Conservation (phyloP, 2,888 invertebrate species). For the Sisyra terminalis region DNA sequence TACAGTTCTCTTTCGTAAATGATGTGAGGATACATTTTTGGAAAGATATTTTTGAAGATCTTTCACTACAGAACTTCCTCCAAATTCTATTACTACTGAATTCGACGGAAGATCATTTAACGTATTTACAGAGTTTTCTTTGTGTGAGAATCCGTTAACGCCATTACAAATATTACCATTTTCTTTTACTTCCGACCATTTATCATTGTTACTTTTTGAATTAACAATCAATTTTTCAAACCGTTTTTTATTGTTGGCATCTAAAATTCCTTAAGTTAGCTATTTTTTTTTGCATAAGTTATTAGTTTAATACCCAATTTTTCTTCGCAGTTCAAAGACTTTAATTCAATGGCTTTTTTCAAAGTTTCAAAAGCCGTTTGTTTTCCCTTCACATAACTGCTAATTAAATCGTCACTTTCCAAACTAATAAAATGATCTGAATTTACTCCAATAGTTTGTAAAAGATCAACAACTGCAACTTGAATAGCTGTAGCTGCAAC, state of each 20-base stretch:
- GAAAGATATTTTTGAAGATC: no score
- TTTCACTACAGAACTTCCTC: no score
- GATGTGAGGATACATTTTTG: constrained; percentile 32
- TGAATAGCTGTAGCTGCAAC: constrained; percentile 61
- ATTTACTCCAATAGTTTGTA: constrained; percentile 29
- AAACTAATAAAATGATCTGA: constrained; percentile 34
- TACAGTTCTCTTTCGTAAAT: constrained; percentile 49
- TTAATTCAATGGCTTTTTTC: constrained; percentile 50
- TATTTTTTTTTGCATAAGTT: constrained; percentile 31
- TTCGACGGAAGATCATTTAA: no score
- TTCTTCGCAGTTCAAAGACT: constrained; percentile 41
- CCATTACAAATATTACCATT: no score
- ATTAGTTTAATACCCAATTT: not conserved
- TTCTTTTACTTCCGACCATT: no score
- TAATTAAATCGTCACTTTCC: constrained; percentile 79
- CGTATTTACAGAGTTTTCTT: no score
- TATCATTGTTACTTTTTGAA: no score
- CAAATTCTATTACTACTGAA: no score
- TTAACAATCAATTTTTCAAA: no score
- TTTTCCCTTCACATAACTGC: constrained; percentile 80
- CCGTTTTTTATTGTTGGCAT: no score
- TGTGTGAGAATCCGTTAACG: no score
- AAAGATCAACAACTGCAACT: constrained; percentile 24
- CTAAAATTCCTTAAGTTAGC: no score
- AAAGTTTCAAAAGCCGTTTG: constrained; percentile 71